phyloP scores from a whole-genome alignment of 2,113 vertebrate genomes.

The Copsychus sechellarum region DNA sequence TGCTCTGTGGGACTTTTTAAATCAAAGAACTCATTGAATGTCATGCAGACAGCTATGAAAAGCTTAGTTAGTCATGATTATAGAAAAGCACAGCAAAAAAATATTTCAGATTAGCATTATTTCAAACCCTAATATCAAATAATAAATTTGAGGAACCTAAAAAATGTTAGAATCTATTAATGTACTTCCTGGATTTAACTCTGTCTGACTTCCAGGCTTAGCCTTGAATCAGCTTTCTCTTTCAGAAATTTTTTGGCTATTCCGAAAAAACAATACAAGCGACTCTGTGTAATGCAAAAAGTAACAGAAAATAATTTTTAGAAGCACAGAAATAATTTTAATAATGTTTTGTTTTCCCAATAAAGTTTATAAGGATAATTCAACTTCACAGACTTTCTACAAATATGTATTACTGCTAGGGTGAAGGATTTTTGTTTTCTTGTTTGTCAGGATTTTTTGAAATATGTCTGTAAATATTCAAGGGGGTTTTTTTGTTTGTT shows the following conservation, averaged over 20 bases:
- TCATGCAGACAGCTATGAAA: neutral
- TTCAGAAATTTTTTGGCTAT: neutral
- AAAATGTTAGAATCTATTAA: neutral
- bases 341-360: neutral
- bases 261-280: neutral
- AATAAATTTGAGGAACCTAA: neutral
- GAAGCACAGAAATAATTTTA: neutral
- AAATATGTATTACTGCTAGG: neutral
- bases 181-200: neutral
- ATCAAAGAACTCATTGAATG: neutral
- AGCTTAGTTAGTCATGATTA: neutral
- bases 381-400: neutral
- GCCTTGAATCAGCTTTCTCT: neutral
- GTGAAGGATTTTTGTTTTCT: neutral
- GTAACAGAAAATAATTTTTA: neutral
- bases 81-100: neutral
- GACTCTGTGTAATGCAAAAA: neutral
- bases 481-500: neutral
- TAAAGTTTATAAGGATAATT: neutral
- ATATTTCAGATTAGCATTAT: neutral
- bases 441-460: neutral
- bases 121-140: neutral
- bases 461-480: neutral
- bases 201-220: neutral
- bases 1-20: neutral